Evolutionary conservation across 2,797 vertebrate species (phyloP).

Genomic region (Champsocephalus esox): DNA sequence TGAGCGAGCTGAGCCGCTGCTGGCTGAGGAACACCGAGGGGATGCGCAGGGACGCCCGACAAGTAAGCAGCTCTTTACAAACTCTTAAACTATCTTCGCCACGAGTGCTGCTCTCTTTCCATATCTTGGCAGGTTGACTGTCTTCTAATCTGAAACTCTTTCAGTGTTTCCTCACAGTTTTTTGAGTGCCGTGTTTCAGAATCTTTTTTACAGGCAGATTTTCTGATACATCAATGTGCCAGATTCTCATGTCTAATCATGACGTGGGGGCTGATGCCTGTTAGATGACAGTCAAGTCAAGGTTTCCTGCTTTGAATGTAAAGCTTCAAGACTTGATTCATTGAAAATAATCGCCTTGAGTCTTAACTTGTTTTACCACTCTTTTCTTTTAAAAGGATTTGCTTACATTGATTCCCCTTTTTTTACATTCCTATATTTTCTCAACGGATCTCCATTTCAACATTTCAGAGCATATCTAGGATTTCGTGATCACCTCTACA

Average conservation of each 20-base stretch:
- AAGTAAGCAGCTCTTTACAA: conserved; percentile 86
- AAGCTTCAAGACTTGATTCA: too few species aligned
- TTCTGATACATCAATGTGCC: background rate
- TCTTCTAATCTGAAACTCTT: background rate
- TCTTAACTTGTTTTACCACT: too few species aligned
- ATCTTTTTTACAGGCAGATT: background rate
- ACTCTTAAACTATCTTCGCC: background rate
- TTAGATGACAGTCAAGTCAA: too few species aligned
- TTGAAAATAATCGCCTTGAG: too few species aligned
- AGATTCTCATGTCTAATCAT: background rate
- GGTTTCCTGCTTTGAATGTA: too few species aligned
- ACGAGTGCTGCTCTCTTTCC: background rate
- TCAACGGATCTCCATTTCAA: too few species aligned
- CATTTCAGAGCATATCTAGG: too few species aligned
- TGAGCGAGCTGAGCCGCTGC: conserved; percentile 95
- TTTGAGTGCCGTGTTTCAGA: background rate
- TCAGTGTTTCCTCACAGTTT: conserved; percentile 5
- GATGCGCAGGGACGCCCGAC: conserved; percentile 83
- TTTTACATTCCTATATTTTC: too few species aligned
- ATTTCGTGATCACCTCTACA: too few species aligned
- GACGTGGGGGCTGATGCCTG: too few species aligned
- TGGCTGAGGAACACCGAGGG: conserved; percentile 92
- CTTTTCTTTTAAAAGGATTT: too few species aligned
- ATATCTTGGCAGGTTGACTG: background rate
- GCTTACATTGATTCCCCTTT: too few species aligned